Conservation (phyloP, 2,797 vertebrate genomes). For the Enteromius radiatus region DNA sequence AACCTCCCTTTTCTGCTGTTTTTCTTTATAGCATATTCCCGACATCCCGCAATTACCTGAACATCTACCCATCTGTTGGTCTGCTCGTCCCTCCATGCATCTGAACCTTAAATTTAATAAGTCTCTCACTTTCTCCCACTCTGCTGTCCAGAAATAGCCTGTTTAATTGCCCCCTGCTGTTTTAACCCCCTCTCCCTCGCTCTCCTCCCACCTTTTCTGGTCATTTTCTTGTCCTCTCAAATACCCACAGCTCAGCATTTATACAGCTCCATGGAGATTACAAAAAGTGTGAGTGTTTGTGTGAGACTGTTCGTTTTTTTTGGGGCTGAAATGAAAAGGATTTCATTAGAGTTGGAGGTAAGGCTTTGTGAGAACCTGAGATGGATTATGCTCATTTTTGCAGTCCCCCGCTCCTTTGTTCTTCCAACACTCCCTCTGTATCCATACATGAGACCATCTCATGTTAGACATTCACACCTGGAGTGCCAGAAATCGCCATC, state of each 20-base stretch:
- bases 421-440: constrained; percentile 12
- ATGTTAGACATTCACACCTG: constrained; percentile 44
- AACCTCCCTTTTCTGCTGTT: constrained; percentile 15
- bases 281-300: background rate
- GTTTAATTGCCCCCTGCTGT: constrained; percentile 45
- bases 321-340: background rate
- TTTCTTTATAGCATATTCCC: constrained; percentile 12
- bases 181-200: constrained; percentile 3
- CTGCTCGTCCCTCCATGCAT: constrained; percentile 10
- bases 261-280: constrained; percentile 17
- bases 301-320: constrained; percentile 11
- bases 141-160: constrained; percentile 27
- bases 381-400: constrained; percentile 1
- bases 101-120: constrained; percentile 40
- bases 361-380: constrained; percentile 13
- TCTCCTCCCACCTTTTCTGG: constrained; percentile 4
- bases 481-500: constrained; percentile 46
- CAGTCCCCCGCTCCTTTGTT: constrained; percentile 17
- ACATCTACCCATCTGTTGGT: constrained; percentile 29
- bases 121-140: constrained; percentile 21
- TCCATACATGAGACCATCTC: constrained; percentile 7
- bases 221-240: constrained; percentile 21
- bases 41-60: constrained; percentile 33
- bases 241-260: constrained; percentile 19
- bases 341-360: constrained; percentile 18